Percentiles rank a stretch among this genome's conserved stretches.
Conservation (phyloP, 2,888 invertebrate genomes). For the Mycogona germanica region DNA sequence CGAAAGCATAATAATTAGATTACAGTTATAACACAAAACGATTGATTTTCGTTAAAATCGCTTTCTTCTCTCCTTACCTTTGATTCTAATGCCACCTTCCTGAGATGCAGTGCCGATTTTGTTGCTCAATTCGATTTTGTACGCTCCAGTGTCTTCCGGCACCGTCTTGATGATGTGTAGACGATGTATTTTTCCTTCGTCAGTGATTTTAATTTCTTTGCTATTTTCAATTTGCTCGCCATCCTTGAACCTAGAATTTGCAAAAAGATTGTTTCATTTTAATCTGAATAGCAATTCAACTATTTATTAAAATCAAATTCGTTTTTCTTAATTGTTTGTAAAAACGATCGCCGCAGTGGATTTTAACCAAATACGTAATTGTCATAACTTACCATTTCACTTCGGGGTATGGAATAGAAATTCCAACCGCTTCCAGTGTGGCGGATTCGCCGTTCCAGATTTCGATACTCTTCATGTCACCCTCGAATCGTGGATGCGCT, state of each 20-base stretch:
- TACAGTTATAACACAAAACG: not conserved
- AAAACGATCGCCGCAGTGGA: not conserved
- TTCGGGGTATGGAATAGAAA: conserved; percentile 49
- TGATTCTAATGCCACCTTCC: conserved; percentile 17
- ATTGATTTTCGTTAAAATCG: not conserved
- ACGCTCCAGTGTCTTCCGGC: conserved; percentile 15
- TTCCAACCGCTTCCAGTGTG: conserved; percentile 62
- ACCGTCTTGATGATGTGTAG: conserved; percentile 26
- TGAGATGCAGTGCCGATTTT: conserved; percentile 16
- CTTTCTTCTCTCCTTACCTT: too few relatives aligned
- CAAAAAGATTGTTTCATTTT: too few relatives aligned
- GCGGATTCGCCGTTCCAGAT: conserved; percentile 51
- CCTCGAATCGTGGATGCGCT: conserved; percentile 19
- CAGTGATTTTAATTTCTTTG: conserved; percentile 31
- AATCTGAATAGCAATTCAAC: too few relatives aligned
- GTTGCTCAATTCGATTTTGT: conserved; percentile 15
- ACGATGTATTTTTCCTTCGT: conserved; percentile 59
- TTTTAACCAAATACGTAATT: not conserved
- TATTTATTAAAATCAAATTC: not conserved
- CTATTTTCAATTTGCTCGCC: conserved; percentile 21
- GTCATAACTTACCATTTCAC: conserved; percentile 28
- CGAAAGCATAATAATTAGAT: too few relatives aligned
- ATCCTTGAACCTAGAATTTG: conserved; percentile 23
- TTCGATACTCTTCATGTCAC: conserved; percentile 14
- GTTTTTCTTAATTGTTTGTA: too few relatives aligned